Evolutionary conservation across 2,888 invertebrate species (phyloP).

Genomic region (Pherbina coryleti): DNA sequence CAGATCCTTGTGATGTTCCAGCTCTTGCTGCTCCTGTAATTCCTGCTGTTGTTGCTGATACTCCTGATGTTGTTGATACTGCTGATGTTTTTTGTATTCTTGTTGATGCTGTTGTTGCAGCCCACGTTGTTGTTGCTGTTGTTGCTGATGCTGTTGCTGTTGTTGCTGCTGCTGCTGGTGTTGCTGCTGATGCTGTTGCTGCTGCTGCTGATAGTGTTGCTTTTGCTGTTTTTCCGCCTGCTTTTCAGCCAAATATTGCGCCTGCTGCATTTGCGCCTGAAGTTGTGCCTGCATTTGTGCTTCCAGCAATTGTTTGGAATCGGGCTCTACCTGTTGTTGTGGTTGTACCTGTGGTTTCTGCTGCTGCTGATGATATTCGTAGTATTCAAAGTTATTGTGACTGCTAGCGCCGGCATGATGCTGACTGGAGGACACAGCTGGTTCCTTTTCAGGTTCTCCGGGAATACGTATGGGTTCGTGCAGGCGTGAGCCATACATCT

Average conservation of each 20-base stretch:
- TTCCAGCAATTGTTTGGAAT: constrained; percentile 25
- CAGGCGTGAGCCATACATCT: constrained; percentile 60
- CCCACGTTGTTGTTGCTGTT: neutral
- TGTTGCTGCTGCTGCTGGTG: constrained; percentile 16
- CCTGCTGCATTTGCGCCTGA: constrained; percentile 12
- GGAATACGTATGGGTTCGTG: constrained; percentile 56
- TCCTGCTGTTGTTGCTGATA: constrained; percentile 55
- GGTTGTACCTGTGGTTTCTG: constrained; percentile 31
- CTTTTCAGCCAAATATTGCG: constrained; percentile 26
- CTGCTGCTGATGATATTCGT: constrained; percentile 11
- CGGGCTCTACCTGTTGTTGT: constrained; percentile 41
- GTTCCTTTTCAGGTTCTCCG: constrained; percentile 37
- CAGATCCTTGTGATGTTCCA: constrained; percentile 36
- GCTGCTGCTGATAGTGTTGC: constrained; percentile 11
- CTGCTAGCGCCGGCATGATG: constrained; percentile 3
- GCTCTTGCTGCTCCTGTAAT: constrained; percentile 50
- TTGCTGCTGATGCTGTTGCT: neutral
- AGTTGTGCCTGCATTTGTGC: constrained; percentile 34
- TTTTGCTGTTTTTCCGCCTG: constrained; percentile 29
- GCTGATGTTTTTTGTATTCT: constrained; percentile 43
- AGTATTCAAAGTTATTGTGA: constrained; percentile 2
- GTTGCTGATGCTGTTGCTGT: constrained; percentile 15
- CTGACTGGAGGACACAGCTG: constrained; percentile 4
- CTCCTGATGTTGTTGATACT: constrained; percentile 51
- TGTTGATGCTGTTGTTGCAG: constrained; percentile 17